phyloP scores from a whole-genome alignment of 2,888 invertebrate species.

The Amphimallon solstitiale region DNA sequence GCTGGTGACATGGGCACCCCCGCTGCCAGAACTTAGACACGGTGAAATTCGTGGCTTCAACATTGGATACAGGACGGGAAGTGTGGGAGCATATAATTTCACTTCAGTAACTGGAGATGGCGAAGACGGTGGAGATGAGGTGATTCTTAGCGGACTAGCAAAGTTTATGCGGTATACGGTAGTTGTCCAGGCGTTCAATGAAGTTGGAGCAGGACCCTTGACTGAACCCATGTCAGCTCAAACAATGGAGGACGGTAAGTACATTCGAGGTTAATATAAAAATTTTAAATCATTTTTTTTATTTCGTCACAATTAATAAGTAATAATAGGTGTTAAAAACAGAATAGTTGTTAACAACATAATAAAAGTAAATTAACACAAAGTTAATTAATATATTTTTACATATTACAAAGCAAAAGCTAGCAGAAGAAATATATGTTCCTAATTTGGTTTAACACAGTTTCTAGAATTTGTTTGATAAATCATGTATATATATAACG shows the following conservation, averaged over 20 bases:
- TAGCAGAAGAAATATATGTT: too few relatives aligned
- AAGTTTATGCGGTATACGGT: slow-evolving; percentile 76
- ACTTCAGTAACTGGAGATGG: slow-evolving; percentile 76
- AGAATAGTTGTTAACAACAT: too few relatives aligned
- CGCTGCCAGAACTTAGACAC: slow-evolving; percentile 74
- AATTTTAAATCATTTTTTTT: too few relatives aligned
- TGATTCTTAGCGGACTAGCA: slow-evolving; percentile 70
- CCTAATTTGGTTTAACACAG: too few relatives aligned
- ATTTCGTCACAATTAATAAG: too few relatives aligned
- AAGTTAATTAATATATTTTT: too few relatives aligned
- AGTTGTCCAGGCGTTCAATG: slow-evolving; percentile 79
- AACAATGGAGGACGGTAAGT: slow-evolving; percentile 78
- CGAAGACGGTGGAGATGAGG: slow-evolving; percentile 74
- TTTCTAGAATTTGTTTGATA: too few relatives aligned
- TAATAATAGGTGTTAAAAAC: too few relatives aligned
- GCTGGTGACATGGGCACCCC: slow-evolving; percentile 79
- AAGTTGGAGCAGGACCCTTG: slow-evolving; percentile 77
- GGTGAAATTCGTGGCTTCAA: slow-evolving; percentile 78
- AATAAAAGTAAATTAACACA: too few relatives aligned
- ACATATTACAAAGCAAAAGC: too few relatives aligned
- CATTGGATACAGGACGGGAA: slow-evolving; percentile 72
- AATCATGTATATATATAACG: too few relatives aligned
- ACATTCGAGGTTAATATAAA: neutral
- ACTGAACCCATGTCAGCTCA: slow-evolving; percentile 75
- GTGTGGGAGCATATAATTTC: slow-evolving; percentile 71